Evolutionary conservation across 2,113 vertebrate species (phyloP).

Genomic region (Tretioscincus oriximinensis): DNA sequence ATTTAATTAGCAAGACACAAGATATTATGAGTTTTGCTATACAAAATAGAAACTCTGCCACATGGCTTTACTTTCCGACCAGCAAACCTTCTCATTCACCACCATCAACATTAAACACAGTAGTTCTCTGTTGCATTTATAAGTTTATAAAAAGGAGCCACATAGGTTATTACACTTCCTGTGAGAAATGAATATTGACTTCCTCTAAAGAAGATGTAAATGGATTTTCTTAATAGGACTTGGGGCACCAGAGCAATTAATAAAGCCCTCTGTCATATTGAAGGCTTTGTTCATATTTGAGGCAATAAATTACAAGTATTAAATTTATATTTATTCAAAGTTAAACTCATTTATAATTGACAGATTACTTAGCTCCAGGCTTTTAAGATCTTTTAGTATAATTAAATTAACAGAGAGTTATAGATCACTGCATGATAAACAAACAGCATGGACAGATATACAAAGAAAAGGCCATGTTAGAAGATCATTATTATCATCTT

Average conservation of each 20-base stretch:
- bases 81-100: not conserved
- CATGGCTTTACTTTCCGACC: not conserved
- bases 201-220: constrained; percentile 86
- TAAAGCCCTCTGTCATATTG: constrained; percentile 91
- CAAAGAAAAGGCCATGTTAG: constrained; percentile 81
- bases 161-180: constrained; percentile 65
- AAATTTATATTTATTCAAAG: constrained; percentile 97
- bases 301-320: constrained; percentile 92
- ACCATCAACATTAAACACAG: constrained; percentile 50
- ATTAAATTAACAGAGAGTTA: constrained; percentile 96
- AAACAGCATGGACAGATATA: constrained; percentile 92
- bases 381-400: constrained; percentile 96
- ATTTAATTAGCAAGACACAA: constrained; percentile 8
- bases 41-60: constrained; percentile 28
- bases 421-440: constrained; percentile 94
- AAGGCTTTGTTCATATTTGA: constrained; percentile 84
- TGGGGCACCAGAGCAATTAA: constrained; percentile 85
- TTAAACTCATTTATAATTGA: constrained; percentile 97
- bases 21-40: constrained; percentile 21
- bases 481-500: constrained; percentile 87
- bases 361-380: constrained; percentile 93
- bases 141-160: constrained; percentile 57
- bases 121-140: constrained; percentile 62
- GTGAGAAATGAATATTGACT: constrained; percentile 87
- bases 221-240: constrained; percentile 90